Evolutionary conservation across 92 coral and sea anemone species (phyloP).

Genomic region (Heteractis magnifica): DNA sequence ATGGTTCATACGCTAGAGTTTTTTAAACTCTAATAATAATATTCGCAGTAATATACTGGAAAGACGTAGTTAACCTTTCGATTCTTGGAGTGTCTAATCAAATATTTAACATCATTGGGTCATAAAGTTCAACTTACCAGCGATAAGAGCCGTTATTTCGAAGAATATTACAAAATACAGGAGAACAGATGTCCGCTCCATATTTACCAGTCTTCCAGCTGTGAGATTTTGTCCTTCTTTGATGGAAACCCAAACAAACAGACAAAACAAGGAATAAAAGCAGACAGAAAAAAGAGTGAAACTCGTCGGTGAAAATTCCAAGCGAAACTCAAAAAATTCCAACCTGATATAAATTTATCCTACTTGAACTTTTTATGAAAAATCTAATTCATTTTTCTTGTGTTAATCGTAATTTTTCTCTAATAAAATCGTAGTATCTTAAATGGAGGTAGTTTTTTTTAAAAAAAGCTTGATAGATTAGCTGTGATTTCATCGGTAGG

Average conservation of each 20-base stretch:
- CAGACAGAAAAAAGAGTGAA: background rate
- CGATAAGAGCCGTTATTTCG: slow-evolving; percentile 1
- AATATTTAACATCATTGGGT: slow-evolving; percentile 15
- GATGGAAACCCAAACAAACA: background rate
- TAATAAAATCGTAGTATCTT: background rate
- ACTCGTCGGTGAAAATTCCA: background rate
- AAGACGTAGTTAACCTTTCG: background rate
- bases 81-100: background rate
- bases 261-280: background rate
- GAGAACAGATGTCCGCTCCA: background rate
- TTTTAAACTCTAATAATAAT: background rate
- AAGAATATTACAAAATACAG: background rate
- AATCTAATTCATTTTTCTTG: background rate
- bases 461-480: background rate
- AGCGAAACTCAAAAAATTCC: background rate
- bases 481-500: slow-evolving; percentile 4
- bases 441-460: background rate
- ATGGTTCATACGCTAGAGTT: background rate
- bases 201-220: background rate
- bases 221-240: background rate
- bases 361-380: background rate
- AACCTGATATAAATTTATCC: background rate
- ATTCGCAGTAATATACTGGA: background rate
- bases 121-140: slow-evolving; percentile 27
- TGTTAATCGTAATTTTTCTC: background rate